Evolutionary conservation across 1,140 invertebrate genomes (phyloP).

Genomic region (Frieseomelitta varia): DNA sequence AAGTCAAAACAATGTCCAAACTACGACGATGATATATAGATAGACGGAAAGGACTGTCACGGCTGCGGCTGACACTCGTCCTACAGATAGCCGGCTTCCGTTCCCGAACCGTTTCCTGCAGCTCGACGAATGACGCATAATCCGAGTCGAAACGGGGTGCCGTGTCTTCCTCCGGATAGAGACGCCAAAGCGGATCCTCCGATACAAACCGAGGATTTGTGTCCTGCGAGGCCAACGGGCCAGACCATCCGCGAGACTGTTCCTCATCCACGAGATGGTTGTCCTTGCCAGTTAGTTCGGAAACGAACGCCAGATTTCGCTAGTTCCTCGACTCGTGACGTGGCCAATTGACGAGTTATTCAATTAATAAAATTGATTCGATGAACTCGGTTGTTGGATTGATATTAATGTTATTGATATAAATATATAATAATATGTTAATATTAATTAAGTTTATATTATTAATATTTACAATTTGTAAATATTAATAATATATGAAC

Average conservation of each 20-base stretch:
- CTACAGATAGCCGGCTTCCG: constrained; percentile 57
- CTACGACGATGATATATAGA: constrained; percentile 27
- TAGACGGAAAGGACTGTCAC: constrained; percentile 53
- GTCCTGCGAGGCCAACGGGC: background rate
- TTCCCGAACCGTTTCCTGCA: constrained; percentile 46
- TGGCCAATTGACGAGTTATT: background rate
- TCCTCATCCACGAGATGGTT: background rate
- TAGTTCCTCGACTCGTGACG: background rate
- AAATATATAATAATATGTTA: too few species aligned
- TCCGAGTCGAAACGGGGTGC: constrained; percentile 32
- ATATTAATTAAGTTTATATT: too few species aligned
- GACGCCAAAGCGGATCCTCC: constrained; percentile 41
- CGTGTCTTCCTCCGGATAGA: constrained; percentile 46
- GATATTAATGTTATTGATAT: too few species aligned
- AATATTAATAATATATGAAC: too few species aligned
- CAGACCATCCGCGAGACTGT: background rate
- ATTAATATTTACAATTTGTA: too few species aligned
- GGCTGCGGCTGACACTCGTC: constrained; percentile 43
- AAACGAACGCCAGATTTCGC: background rate
- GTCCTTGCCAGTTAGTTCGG: background rate
- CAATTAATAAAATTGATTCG: too few species aligned
- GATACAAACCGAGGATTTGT: constrained; percentile 50
- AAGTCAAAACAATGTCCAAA: constrained; percentile 32
- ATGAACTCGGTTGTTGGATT: too few species aligned
- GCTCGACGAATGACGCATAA: constrained; percentile 59